Conservation (phyloP, 2,888 invertebrate species). For the Nomada hirtipes region DNA sequence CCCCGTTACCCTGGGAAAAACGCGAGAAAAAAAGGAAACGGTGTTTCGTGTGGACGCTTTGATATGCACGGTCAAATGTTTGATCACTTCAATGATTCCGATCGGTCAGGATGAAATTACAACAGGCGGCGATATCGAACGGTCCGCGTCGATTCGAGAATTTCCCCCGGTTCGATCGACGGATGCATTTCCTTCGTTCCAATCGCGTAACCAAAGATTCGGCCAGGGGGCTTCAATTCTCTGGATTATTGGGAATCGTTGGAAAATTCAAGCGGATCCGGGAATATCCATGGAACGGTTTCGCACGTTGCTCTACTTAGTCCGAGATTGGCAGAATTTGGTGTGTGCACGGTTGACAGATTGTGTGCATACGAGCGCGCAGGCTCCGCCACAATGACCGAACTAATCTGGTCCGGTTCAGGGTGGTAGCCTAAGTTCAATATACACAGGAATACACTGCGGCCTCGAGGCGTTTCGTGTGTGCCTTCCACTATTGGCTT, state of each 20-base stretch:
- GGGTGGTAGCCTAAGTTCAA: conserved; percentile 78
- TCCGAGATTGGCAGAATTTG: conserved; percentile 63
- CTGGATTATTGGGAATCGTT: conserved; percentile 40
- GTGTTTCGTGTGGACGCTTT: conserved; percentile 51
- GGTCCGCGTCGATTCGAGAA: not conserved
- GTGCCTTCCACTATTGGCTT: conserved; percentile 76
- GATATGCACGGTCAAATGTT: conserved; percentile 51
- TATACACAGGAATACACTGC: conserved; percentile 78
- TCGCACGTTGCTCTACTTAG: conserved; percentile 57
- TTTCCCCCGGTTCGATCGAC: conserved; percentile 1
- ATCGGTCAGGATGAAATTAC: conserved; percentile 40
- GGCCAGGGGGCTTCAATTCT: not conserved
- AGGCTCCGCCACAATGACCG: conserved; percentile 75
- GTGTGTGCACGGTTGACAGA: conserved; percentile 72
- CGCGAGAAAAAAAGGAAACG: conserved; percentile 26
- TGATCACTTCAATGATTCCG: conserved; percentile 56
- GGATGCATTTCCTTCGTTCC: not conserved
- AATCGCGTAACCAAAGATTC: not conserved
- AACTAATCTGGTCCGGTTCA: conserved; percentile 80
- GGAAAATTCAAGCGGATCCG: conserved; percentile 45
- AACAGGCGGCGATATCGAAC: not conserved
- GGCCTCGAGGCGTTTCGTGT: conserved; percentile 71
- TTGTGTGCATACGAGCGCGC: conserved; percentile 66
- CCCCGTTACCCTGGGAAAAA: not conserved
- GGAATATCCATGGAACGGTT: conserved; percentile 39